Conservation (phyloP, 2,888 invertebrate genomes). For the Trachelus stipa region DNA sequence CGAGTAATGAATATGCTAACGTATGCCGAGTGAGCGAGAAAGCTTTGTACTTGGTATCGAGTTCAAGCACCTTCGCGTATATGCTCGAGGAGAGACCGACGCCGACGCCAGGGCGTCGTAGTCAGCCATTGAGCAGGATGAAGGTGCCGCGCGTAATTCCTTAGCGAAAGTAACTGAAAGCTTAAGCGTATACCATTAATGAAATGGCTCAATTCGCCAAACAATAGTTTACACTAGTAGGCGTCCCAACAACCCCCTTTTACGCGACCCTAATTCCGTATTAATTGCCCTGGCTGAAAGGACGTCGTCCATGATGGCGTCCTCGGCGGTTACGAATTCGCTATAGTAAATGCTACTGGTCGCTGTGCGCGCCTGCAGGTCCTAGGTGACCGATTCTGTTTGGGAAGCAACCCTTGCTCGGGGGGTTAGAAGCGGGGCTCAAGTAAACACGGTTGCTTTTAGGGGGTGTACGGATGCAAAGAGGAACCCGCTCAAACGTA, state of each 20-base stretch:
- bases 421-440: constrained; percentile 44
- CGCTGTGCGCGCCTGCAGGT: constrained; percentile 19
- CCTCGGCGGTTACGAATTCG: no score
- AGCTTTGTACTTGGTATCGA: constrained; percentile 57
- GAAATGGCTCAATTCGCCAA: no score
- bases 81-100: constrained; percentile 13
- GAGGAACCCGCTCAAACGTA: constrained; percentile 45
- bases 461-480: neutral
- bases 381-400: constrained; percentile 62
- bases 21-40: constrained; percentile 56
- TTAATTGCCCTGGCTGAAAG: no score
- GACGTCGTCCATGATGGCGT: no score
- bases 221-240: no score
- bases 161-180: neutral
- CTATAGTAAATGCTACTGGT: no score
- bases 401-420: constrained; percentile 61
- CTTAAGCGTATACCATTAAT: no score
- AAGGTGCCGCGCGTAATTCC: neutral
- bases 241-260: no score
- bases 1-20: constrained; percentile 64
- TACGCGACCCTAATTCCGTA: no score
- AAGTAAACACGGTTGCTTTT: constrained; percentile 50
- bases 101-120: neutral
- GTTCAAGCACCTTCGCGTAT: constrained; percentile 49
- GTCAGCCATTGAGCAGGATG: neutral